phyloP scores from a whole-genome alignment of 2,113 vertebrate genomes.

The Lates calcarifer region DNA sequence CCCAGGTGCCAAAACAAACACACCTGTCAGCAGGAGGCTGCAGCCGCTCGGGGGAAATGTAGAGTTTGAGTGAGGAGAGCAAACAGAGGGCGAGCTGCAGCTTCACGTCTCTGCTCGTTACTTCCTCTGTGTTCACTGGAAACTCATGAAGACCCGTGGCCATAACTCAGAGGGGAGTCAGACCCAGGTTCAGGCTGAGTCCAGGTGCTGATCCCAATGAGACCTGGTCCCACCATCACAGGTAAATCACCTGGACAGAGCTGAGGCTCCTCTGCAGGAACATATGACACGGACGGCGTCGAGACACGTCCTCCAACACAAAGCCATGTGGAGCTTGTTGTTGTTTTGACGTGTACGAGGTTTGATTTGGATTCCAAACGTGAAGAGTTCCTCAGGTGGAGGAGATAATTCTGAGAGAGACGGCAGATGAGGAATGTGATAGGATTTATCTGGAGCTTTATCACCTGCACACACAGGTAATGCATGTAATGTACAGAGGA shows the following conservation, averaged over 20 bases:
- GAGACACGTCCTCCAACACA: constrained; percentile 3
- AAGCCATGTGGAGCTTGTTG: background rate
- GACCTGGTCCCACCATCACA: no score
- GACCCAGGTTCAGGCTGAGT: background rate
- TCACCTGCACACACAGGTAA: no score
- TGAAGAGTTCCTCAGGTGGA: no score
- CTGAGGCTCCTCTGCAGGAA: background rate
- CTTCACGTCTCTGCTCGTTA: constrained; percentile 31
- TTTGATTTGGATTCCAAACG: no score
- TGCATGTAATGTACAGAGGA: no score
- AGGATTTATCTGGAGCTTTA: no score
- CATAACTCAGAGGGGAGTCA: background rate
- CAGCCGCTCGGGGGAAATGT: constrained; percentile 29
- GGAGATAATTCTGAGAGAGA: no score
- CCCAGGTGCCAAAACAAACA: constrained; percentile 64
- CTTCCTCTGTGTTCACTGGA: constrained; percentile 33
- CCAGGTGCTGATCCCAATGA: no score
- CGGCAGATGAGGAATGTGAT: no score
- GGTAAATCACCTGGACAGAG: no score
- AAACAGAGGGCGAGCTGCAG: constrained; percentile 51
- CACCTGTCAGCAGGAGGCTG: constrained; percentile 31
- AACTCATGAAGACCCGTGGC: no score
- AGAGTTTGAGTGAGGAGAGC: constrained; percentile 54
- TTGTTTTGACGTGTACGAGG: background rate
- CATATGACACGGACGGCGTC: background rate